Base-by-base conservation (phyloP, 2,797 vertebrate species). In the Molossus molossus region DNA sequence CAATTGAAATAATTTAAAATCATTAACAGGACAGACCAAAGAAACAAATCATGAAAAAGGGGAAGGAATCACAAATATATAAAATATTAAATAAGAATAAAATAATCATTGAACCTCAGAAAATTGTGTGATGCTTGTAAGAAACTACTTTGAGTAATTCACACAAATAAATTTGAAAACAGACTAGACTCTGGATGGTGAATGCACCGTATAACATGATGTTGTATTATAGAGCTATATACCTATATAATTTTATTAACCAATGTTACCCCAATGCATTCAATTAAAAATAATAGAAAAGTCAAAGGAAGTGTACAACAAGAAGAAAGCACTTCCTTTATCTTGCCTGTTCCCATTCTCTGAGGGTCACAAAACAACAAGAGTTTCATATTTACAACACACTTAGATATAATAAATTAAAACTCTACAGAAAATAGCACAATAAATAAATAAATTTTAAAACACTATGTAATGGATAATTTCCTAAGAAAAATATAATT, bases 381-480 rank as follows among this genome's bases (percentile, higher is more conserved):
- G 4, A 90, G 11, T 77, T 85, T 91, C 45, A n/a, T 57, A 64
- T 65, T 94, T 90, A 79, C 14, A 94, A 40, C 21, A 84, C 33
- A 83, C 27, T 76, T 69, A 48, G 6, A 64, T 29, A 7, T 60
- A 87, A 92, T 70, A 79, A 84, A 93, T 93, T 27, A 69, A 92
- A 73, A 76, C 25, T 64, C 40, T 27, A 58, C 5, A 55, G 53
- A 89, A 15, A 77, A 85, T 33, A 90, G 21, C 18, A 21, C 40
- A 45, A 45, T 45, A 45, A 45, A 45, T 45, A 45, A 45, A 45
- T 45, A 45, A 45, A 45, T 5, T 45, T 45, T 45, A 45, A 50
- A 53, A 57, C 14, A 37, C 33, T 18, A 18, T 29, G 0, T 23
- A 58, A 73, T 25, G 9, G 23, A 50, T 82, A 37, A 62, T 58